These are phyloP conservation scores for Vireo altiloquus DNA, from an alignment of 2,113 vertebrate genomes.

Conservation along the genomic window DNA sequence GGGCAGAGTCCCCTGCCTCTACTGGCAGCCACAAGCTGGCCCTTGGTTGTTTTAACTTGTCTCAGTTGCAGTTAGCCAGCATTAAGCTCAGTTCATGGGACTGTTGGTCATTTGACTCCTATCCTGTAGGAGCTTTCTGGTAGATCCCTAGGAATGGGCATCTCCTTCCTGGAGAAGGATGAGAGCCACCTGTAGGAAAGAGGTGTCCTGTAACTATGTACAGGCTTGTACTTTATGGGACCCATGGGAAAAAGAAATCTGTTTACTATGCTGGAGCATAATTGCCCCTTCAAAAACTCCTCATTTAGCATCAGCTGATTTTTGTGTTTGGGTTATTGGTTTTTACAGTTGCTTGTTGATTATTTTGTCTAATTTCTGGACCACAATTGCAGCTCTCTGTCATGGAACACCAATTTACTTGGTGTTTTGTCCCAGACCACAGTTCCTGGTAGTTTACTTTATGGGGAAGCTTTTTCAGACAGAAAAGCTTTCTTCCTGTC, in stretches of 20 bases:
- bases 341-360: not conserved
- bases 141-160: not conserved
- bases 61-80: not conserved
- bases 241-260: not conserved
- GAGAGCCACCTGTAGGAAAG: not conserved
- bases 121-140: not conserved
- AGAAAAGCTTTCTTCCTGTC: conserved; percentile 8
- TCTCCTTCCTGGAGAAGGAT: not conserved
- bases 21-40: not conserved
- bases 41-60: not conserved
- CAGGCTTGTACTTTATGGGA: not conserved
- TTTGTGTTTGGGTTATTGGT: not conserved
- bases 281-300: not conserved
- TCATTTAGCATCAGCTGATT: not conserved
- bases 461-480: conserved; percentile 7
- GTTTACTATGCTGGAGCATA: not conserved
- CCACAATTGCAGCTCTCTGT: fast-evolving
- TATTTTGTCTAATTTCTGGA: not conserved
- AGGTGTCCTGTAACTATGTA: not conserved
- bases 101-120: not conserved
- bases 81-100: not conserved
- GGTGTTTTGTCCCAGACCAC: not conserved
- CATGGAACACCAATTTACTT: fast-evolving
- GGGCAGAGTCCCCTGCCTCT: not conserved
- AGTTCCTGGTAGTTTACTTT: conserved; percentile 29